Base-by-base conservation (phyloP, 2,797 vertebrate genomes). In the Poeciliopsis paucimaculata region DNA sequence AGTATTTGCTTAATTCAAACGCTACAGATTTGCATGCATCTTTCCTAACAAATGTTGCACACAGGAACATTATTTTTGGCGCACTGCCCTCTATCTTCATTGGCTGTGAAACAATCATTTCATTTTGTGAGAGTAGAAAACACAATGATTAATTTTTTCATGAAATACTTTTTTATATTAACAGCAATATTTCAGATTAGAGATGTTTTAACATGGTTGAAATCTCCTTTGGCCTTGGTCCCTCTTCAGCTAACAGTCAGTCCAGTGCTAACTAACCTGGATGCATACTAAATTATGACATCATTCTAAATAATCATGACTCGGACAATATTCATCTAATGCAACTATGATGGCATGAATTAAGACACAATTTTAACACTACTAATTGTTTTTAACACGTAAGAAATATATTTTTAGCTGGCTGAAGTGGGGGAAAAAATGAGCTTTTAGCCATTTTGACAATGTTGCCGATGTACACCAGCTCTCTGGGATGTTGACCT, bases 381-480 rank as follows among this genome's bases (percentile, higher is more conserved):
- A 60, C 2, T 12, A 15, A 15, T 13, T 31, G n/a, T 31, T 31
- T 31, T 57, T 28, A 13, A 60, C 12, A 3, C 15, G n/a, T 13
- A 10, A 60, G n/a, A 60, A 60, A 28, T 60, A 31, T 15, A 12
- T 28, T 60, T 60, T 60, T 31, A 28, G n/a, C 28, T 31, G n/a
- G 4, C 12, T 31, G 3, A 13, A n/a, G n/a, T n/a, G n/a, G 53
- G 26, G 2, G 2, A 0, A 9, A n/a, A 28, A 60, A 57, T 3
- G 13, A 60, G 13, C 6, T 62, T 18, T n/a, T 6, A 18, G 13
- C 31, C 34, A 62, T 62, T 39, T 66, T 66, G 62, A 23, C 62
- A 66, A 39, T 23, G 18, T 66, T 68, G 20, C 36, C 41, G 23
- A 39, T 68, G 10, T 39, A 26, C 7, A 41, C 20, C 36, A 68